Evolutionary conservation across 2,888 invertebrate genomes (phyloP).

Genomic region (Labia minor): DNA sequence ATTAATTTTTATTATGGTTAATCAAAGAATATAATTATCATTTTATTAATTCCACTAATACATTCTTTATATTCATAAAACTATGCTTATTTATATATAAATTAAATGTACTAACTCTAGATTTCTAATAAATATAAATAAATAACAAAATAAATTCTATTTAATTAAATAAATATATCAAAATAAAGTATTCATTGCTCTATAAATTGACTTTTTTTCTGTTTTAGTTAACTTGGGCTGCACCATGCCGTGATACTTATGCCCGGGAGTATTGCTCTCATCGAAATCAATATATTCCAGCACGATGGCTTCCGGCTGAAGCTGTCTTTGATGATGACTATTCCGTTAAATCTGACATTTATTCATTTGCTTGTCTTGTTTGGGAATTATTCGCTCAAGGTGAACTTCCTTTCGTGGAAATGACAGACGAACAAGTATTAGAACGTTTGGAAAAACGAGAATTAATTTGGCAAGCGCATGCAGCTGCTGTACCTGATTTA

Average conservation of each 20-base stretch:
- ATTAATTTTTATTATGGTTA: too few species aligned
- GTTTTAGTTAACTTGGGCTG: conserved; percentile 49
- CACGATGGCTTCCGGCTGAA: conserved; percentile 85
- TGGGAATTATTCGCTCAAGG: conserved; percentile 83
- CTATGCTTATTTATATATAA: too few species aligned
- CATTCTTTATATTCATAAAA: too few species aligned
- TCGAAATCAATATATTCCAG: conserved; percentile 71
- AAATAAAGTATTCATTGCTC: too few species aligned
- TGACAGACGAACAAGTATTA: conserved; percentile 64
- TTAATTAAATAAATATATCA: too few species aligned
- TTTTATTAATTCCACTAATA: too few species aligned
- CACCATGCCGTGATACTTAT: conserved; percentile 73
- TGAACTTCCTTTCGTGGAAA: conserved; percentile 61
- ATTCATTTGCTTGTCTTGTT: conserved; percentile 76
- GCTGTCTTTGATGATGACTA: conserved; percentile 82
- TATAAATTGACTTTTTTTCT: too few species aligned
- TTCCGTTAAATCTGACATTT: conserved; percentile 87
- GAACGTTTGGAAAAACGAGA: conserved; percentile 51
- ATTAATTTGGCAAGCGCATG: conserved; percentile 57
- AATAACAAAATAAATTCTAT: too few species aligned
- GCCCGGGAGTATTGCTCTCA: conserved; percentile 81
- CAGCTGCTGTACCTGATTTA: conserved; percentile 49
- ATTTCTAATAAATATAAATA: too few species aligned
- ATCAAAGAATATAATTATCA: too few species aligned
- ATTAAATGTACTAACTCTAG: too few species aligned